phyloP scores from a whole-genome alignment of 2,888 invertebrate species.

The Hirtodrosophila duncani region DNA sequence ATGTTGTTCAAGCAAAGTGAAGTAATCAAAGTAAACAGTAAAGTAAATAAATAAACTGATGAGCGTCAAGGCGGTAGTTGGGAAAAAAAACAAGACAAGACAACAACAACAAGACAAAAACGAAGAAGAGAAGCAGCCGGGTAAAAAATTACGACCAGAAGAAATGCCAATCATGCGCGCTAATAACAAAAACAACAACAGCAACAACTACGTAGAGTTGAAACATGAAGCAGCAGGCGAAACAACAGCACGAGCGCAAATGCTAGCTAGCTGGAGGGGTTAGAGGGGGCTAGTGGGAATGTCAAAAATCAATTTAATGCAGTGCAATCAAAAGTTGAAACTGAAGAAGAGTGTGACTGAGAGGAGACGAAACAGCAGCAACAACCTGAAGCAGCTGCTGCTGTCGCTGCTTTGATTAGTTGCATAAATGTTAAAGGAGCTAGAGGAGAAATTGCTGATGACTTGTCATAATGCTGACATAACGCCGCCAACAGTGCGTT shows the following conservation, averaged over 20 bases:
- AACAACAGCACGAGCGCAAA: conserved; percentile 4
- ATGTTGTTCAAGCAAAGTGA: conserved; percentile 47
- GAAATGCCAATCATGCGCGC: conserved; percentile 71
- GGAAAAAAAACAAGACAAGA: conserved; percentile 5
- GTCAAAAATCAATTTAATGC: conserved; percentile 69
- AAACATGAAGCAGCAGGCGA: conserved; percentile 20
- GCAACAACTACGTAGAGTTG: conserved; percentile 9
- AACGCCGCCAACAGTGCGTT: no score
- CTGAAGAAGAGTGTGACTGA: no score
- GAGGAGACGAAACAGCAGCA: conserved; percentile 9
- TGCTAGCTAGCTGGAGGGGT: background rate
- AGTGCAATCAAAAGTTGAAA: conserved; percentile 66
- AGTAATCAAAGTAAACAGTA: conserved; percentile 59
- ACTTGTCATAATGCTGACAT: no score
- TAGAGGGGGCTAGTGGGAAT: conserved; percentile 3
- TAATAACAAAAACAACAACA: conserved; percentile 52
- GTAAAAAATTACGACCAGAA: no score
- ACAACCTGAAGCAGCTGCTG: conserved; percentile 27
- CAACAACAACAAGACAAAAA: conserved; percentile 4
- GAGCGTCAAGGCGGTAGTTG: conserved; percentile 28
- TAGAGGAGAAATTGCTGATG: no score
- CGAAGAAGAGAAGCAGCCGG: no score
- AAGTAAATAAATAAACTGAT: conserved; percentile 58
- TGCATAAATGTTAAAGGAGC: no score
- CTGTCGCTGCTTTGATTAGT: conserved; percentile 17